A percentile compares a stretch with the other conserved stretches of the same genome.
These are phyloP conservation scores for Epinotia brunnichana DNA, from an alignment of 2,888 invertebrate species.

Conservation along the genomic window DNA sequence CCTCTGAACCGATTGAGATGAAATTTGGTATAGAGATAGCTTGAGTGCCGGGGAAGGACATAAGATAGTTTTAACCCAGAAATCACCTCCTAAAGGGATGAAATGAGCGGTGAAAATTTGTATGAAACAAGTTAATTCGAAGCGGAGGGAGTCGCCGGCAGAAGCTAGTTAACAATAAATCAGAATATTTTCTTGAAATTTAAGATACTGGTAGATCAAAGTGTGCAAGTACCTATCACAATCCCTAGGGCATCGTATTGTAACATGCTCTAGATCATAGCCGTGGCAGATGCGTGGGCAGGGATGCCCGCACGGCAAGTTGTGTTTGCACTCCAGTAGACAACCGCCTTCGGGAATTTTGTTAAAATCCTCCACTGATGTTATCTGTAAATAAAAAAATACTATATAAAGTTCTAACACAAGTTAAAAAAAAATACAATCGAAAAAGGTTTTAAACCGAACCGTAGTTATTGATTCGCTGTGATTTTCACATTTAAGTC, in stretches of 20 bases:
- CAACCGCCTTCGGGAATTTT: slow-evolving; percentile 86
- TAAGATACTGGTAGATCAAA: no score
- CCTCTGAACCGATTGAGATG: no score
- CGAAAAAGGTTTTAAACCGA: slow-evolving; percentile 45
- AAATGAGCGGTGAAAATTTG: no score
- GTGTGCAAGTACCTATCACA: slow-evolving; percentile 75
- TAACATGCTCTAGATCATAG: slow-evolving; percentile 79
- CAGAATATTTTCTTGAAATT: not conserved
- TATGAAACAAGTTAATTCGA: no score
- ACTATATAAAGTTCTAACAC: not conserved
- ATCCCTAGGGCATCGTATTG: slow-evolving; percentile 71
- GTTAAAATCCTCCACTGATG: slow-evolving; percentile 69
- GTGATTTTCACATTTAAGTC: slow-evolving; percentile 81
- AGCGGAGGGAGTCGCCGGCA: no score
- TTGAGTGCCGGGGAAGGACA: no score
- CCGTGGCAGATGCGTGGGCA: slow-evolving; percentile 86
- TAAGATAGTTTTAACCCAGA: no score
- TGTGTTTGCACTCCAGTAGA: slow-evolving; percentile 73
- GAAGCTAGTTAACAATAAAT: not conserved
- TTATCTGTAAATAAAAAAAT: slow-evolving; percentile 54
- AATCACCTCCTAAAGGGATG: no score
- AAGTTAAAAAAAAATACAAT: not conserved
- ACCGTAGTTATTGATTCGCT: slow-evolving; percentile 67
- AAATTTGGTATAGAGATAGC: no score
- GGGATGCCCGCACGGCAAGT: slow-evolving; percentile 84